Evolutionary conservation across 2,888 invertebrate species (phyloP).

Genomic region (Acrocera orbiculus): DNA sequence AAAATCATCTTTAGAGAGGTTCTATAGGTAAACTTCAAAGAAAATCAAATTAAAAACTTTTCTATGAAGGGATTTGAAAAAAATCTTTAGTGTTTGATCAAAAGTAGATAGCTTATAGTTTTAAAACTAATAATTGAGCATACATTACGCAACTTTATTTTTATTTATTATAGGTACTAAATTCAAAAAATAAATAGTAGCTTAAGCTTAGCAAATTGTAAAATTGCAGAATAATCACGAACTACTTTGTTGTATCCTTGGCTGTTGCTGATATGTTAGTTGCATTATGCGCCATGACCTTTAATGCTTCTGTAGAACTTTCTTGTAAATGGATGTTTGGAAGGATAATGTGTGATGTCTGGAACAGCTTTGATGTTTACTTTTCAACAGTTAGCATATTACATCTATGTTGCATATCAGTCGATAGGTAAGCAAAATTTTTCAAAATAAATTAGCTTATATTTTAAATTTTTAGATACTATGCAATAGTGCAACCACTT

Average conservation of each 20-base stretch:
- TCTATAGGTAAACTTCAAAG: too few relatives aligned
- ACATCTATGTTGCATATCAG: slow-evolving; percentile 86
- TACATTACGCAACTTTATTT: too few relatives aligned
- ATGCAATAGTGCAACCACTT: slow-evolving; percentile 78
- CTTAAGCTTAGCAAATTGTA: not conserved
- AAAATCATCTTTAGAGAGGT: too few relatives aligned
- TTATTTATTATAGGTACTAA: too few relatives aligned
- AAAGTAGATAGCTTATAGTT: too few relatives aligned
- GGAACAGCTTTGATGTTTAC: slow-evolving; percentile 86
- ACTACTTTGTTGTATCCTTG: slow-evolving; percentile 88
- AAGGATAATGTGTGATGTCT: slow-evolving; percentile 80
- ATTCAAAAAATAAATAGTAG: too few relatives aligned
- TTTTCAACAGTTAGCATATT: slow-evolving; percentile 84
- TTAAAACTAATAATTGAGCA: too few relatives aligned
- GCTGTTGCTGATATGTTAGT: slow-evolving; percentile 90
- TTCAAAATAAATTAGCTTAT: not conserved
- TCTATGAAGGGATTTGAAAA: too few relatives aligned
- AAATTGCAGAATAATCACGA: slow-evolving; percentile 57
- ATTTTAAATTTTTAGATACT: slow-evolving; percentile 39
- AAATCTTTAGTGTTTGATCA: too few relatives aligned
- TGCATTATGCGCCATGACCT: slow-evolving; percentile 81
- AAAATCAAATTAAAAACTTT: too few relatives aligned
- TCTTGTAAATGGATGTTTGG: slow-evolving; percentile 80
- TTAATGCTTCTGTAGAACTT: slow-evolving; percentile 75
- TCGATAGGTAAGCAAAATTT: slow-evolving; percentile 39